Evolutionary conservation across 1,140 invertebrate genomes (phyloP), one percentile per base, ranked within the genome.

Genomic region (Drosophila pseudoananassae): DNA sequence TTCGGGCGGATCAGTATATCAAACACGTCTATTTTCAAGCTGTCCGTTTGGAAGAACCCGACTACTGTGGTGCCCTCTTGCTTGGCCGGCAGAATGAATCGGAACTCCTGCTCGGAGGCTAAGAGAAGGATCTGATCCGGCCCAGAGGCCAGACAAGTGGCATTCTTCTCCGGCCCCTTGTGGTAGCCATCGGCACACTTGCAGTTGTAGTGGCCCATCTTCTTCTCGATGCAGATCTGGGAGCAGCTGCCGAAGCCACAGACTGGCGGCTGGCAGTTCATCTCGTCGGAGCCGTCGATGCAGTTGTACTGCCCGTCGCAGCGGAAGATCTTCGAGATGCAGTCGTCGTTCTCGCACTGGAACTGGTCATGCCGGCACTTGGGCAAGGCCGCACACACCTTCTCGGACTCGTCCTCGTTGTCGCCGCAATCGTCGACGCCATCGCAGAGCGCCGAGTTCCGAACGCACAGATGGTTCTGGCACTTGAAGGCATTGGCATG

Each of bases 161-260:
- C 92, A 40, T 92, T 93, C 78, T 93, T 93, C 0, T 91, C 64
- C 5, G 68, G 36, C 1, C 83, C 89, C 60, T 93, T 93, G 33
- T 92, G 91, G 91, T 95, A 96, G 1, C 96, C 96, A 2, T 93
- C 78, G 1, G 93, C 93, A 87, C 96, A 97, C 91, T 94, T 94
- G 92, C 96, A 97, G 10, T 94, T 93, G 78, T 93, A 92, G 70
- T 93, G 94, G 68, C 75, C 91, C 54, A 92, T 91, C 91, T 94
- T 95, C 78, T 95, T 95, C 50, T 94, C 94, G 25, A 95, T 92
- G 84, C 96, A 97, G 8, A 95, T 92, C 79, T 97, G 96, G 29
- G 96, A 95, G 83, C 96, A 97, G 31, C 93, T 92, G 17, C 94
- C 94, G 92, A 96, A 96, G 59, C 93, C 92, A 90, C 95, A 96